Evolutionary conservation across 2,113 vertebrate genomes (phyloP), one percentile per base, ranked within the genome.

Genomic region (Prietella phreatophila): DNA sequence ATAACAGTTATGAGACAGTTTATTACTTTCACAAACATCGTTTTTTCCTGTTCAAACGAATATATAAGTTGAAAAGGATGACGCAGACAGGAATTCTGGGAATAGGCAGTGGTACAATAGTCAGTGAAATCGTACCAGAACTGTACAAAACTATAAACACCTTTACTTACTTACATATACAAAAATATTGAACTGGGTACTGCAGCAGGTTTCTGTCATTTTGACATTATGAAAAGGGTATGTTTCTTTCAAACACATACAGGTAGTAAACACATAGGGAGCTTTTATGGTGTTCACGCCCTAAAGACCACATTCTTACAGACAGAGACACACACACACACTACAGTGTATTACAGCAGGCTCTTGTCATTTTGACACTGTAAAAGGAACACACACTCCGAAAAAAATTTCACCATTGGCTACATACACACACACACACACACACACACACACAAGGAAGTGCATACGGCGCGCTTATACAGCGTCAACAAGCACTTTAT

Each of bases 361-460:
- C 91, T 55, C 80, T 83, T 55, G 85, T 91, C 79, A 85, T 88
- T 90, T 63, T 83, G 84, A 91, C 91, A 90, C 89, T 88, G 83
- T 85, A 30, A 76, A 86, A 89, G 83, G 89, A 89, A 89, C 87
- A 87, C 80, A 73, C 50, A 83, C 82, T 90, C 22, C 22, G 36
- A 25, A 82, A 58, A 82, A 85, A 81, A 89, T 71, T 80, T 63
- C 55, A 84, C 88, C 85, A 91, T 91, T 93, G 92, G 92, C 91
- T 50, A 63, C 39, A 65, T 20, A 84, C 42, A 56, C 84, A 75
- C 47, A 85, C 36, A 36, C 30, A 56, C 84, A 75, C 47, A 85
- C 36, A 36, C 30, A 84, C 36, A 50, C 85, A 47, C 60, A 56
- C 8, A 69, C 65, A 42, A 63, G 53, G 42, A 82, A 65, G 67